Evolutionary conservation across 2,888 invertebrate genomes (phyloP).

Genomic region (Drosophila lutescens): DNA sequence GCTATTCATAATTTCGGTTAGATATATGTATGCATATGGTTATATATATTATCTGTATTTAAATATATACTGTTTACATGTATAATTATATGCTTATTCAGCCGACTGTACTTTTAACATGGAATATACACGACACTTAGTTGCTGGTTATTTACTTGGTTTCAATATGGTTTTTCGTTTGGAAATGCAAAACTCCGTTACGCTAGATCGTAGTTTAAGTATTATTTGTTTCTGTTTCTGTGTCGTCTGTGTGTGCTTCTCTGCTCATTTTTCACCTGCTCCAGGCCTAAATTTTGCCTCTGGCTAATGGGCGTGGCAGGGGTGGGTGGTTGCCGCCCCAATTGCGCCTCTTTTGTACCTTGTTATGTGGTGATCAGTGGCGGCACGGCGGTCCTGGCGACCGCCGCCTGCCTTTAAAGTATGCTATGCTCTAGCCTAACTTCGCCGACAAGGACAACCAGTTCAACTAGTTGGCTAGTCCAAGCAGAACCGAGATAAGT

Average conservation of each 20-base stretch:
- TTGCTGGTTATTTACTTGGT: constrained; percentile 61
- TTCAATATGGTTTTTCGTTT: constrained; percentile 25
- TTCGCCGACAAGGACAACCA: constrained; percentile 57
- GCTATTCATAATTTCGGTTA: constrained; percentile 47
- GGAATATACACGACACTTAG: constrained; percentile 77
- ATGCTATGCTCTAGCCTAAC: constrained; percentile 49
- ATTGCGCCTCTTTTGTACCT: constrained; percentile 64
- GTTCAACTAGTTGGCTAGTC: constrained; percentile 65
- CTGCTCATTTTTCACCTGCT: constrained; percentile 64
- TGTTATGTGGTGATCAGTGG: constrained; percentile 65
- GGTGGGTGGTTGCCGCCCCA: constrained; percentile 21
- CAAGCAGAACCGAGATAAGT: constrained; percentile 46
- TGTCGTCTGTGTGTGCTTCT: constrained; percentile 25
- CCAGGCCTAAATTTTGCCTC: constrained; percentile 40
- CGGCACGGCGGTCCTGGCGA: constrained; percentile 25
- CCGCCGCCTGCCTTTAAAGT: constrained; percentile 32
- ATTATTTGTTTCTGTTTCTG: constrained; percentile 33
- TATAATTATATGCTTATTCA: constrained; percentile 43
- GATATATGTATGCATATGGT: constrained; percentile 50
- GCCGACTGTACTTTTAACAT: constrained; percentile 53
- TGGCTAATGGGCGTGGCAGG: constrained; percentile 38
- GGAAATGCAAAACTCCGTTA: constrained; percentile 73
- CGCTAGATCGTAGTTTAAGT: constrained; percentile 37
- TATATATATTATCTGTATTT: constrained; percentile 46
- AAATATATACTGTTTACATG: constrained; percentile 45